Percentiles rank a stretch among this genome's conserved stretches.
Conservation (phyloP, 2,113 vertebrate genomes). For the Stigmatopora nigra region DNA sequence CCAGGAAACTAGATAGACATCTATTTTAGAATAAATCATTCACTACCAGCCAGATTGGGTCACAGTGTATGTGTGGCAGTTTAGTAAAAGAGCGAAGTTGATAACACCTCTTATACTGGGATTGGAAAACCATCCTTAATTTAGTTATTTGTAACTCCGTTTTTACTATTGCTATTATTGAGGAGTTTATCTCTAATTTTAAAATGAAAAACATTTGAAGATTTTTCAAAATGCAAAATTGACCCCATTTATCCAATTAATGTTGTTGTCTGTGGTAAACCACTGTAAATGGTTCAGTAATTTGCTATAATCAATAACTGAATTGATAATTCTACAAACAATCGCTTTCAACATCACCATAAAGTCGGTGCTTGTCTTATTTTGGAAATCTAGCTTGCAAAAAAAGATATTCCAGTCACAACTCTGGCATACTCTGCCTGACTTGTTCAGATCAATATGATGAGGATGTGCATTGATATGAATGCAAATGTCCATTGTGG, state of each 20-base stretch:
- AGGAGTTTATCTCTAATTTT: slow-evolving; percentile 15
- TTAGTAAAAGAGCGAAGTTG: no score
- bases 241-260: no score
- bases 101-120: no score
- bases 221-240: no score
- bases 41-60: no score
- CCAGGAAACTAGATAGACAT: background rate
- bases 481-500: background rate
- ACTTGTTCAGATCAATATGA: background rate
- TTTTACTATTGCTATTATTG: no score
- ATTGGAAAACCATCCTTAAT: no score
- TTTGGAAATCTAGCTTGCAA: background rate
- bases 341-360: background rate
- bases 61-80: no score
- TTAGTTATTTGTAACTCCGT: no score
- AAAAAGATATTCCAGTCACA: background rate
- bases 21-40: no score
- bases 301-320: background rate
- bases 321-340: background rate
- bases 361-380: background rate
- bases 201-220: slow-evolving; percentile 4
- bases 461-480: slow-evolving; percentile 1
- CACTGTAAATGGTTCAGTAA: background rate
- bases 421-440: background rate
- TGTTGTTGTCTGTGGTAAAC: no score